phyloP scores from a whole-genome alignment of 2,113 vertebrate species.

The Puntigrus tetrazona region DNA sequence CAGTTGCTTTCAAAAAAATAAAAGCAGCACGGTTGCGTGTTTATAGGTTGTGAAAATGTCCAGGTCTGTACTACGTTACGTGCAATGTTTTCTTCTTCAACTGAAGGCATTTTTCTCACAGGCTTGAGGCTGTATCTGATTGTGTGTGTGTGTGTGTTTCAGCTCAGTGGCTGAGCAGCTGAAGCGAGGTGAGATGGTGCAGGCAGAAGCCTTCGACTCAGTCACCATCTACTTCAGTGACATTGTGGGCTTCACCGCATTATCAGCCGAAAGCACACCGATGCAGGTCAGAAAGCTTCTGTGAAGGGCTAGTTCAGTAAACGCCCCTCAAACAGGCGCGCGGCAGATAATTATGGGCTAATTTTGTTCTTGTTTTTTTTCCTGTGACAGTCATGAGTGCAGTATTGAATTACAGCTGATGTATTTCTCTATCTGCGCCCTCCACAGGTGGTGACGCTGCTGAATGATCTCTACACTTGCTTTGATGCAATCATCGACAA shows the following conservation, averaged over 20 bases:
- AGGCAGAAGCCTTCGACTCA: constrained; percentile 89
- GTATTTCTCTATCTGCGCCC: background rate
- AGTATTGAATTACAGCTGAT: background rate
- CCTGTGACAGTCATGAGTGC: background rate
- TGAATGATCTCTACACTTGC: constrained; percentile 93
- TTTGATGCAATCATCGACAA: constrained; percentile 97
- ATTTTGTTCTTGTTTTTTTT: background rate
- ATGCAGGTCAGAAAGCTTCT: constrained; percentile 76
- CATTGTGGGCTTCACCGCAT: constrained; percentile 88
- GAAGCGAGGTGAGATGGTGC: constrained; percentile 86
- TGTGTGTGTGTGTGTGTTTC: constrained; percentile 24
- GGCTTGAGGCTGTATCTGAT: no score
- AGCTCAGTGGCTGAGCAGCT: constrained; percentile 91
- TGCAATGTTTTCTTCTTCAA: no score
- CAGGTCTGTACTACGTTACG: no score
- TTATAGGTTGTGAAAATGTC: no score
- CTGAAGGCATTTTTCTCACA: no score
- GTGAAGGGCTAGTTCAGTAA: background rate
- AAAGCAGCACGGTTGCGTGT: no score
- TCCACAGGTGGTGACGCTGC: constrained; percentile 83
- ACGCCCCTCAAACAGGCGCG: background rate
- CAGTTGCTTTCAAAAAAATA: no score
- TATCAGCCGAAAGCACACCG: constrained; percentile 88
- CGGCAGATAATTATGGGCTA: background rate
- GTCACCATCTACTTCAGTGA: constrained; percentile 67